phyloP scores from a whole-genome alignment of 2,113 vertebrate species.

The Okapia johnstoni region DNA sequence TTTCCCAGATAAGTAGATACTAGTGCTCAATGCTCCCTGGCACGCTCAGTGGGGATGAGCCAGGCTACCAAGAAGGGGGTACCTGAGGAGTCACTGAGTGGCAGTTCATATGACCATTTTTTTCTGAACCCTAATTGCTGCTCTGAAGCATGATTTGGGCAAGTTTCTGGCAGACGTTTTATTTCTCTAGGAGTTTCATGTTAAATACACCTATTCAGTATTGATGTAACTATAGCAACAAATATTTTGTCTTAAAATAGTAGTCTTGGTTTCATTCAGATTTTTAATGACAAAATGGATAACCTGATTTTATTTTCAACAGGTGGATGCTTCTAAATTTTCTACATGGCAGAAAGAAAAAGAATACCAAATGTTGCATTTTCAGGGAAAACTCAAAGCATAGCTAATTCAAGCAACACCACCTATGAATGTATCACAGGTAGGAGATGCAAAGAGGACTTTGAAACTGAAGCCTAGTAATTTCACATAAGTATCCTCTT shows the following conservation, averaged over 20 bases:
- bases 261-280: not conserved
- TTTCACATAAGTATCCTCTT: not conserved
- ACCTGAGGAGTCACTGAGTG: not conserved
- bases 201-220: constrained; percentile 8
- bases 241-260: constrained; percentile 50
- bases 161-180: not conserved
- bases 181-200: not conserved
- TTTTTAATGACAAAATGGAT: constrained; percentile 14
- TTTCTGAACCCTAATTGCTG: not conserved
- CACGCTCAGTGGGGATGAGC: not conserved
- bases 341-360: not conserved
- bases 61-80: not conserved
- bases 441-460: not conserved
- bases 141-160: not conserved
- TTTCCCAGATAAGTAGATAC: not conserved
- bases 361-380: constrained; percentile 26
- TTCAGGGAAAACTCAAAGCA: constrained; percentile 1
- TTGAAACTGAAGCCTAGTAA: not conserved
- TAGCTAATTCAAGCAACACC: not conserved
- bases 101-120: not conserved
- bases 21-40: not conserved
- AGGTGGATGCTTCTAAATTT: constrained; percentile 27
- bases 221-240: constrained; percentile 19
- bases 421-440: not conserved
- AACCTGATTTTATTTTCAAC: constrained; percentile 51